Percentiles rank a stretch among this genome's conserved stretches.
Evolutionary conservation across 2,797 vertebrate species (phyloP).

Genomic region (Prunella strophiata): DNA sequence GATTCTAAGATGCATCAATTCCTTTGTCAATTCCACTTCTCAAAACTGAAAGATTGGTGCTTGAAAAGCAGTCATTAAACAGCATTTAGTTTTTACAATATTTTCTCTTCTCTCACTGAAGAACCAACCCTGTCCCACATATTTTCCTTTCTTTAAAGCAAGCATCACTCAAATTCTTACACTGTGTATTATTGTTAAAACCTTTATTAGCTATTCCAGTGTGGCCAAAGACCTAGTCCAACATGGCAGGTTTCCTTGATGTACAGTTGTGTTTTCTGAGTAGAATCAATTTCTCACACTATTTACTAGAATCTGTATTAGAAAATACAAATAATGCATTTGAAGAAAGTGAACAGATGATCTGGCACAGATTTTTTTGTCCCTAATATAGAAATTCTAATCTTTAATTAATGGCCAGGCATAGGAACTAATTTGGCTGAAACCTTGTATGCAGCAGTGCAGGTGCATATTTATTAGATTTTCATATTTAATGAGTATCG

Average conservation of each 20-base stretch:
- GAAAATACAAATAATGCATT: neutral
- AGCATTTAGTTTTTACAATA: neutral
- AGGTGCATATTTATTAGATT: neutral
- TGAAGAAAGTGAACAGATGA: slow-evolving; percentile 30
- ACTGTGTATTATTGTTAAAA: neutral
- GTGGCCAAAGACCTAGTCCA: neutral
- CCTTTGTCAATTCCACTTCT: neutral
- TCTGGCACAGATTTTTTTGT: neutral
- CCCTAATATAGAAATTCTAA: neutral
- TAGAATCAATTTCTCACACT: neutral
- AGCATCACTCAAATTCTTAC: neutral
- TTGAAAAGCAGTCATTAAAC: neutral
- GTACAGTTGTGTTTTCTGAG: neutral
- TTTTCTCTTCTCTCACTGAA: neutral
- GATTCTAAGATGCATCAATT: neutral
- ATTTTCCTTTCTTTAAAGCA: neutral
- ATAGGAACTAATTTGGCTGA: neutral
- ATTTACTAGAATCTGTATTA: neutral
- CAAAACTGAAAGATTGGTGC: neutral
- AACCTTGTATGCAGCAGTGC: neutral
- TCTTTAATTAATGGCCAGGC: neutral
- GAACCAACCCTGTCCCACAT: neutral
- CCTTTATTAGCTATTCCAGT: neutral
- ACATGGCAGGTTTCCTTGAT: neutral
- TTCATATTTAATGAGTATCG: neutral